Evolutionary conservation across 2,797 vertebrate genomes (phyloP), one percentile per base, ranked within the genome.

Genomic region (Pelodytes ibericus): DNA sequence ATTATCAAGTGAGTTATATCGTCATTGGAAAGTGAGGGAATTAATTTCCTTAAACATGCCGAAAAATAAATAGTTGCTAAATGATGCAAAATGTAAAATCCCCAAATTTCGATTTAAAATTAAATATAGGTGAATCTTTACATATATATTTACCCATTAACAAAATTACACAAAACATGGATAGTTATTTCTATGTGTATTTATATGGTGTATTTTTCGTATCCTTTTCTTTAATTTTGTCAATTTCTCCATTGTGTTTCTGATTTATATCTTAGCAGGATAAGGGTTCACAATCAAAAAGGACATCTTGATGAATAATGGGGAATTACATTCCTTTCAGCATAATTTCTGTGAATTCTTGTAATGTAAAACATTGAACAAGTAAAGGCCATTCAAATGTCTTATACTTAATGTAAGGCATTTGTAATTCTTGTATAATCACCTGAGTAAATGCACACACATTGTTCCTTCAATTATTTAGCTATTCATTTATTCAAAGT

Each of bases 391-490:
- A 44, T 65, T 47, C 13, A 44, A 65, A 65, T 65, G 33, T 24
- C 20, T 65, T 65, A 20, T 44, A 15, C 62, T 27, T 44, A 26
- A 16, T 44, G 11, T 65, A 47, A 65, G n/a, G 47, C 39, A 47
- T 47, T 39, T n/a, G 62, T 47, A 65, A 65, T 44, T 65, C 33
- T 47, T 44, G n/a, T n/a, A 70, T 57, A 70, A 58, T 70, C 13
- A 58, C 51, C 20, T 24, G 31, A 58, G 16, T 58, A 33, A 57
- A 70, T 57, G 67, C 51, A 70, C 51, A 58, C 18, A 39, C 26
- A 70, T 58, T 57, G 53, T 57, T 70, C 31, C 27, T 70, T 58
- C 51, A 58, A 26, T 70, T 70, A 70, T 33, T 70, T 36, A 70
- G 51, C 53, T 57, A 70, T 70, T 57, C 51, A 39, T 36, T 18